A percentile compares a stretch with the other conserved stretches of the same genome.
Evolutionary conservation across 2,797 vertebrate species (phyloP).

Genomic region (Tenualosa thibaudeaui): DNA sequence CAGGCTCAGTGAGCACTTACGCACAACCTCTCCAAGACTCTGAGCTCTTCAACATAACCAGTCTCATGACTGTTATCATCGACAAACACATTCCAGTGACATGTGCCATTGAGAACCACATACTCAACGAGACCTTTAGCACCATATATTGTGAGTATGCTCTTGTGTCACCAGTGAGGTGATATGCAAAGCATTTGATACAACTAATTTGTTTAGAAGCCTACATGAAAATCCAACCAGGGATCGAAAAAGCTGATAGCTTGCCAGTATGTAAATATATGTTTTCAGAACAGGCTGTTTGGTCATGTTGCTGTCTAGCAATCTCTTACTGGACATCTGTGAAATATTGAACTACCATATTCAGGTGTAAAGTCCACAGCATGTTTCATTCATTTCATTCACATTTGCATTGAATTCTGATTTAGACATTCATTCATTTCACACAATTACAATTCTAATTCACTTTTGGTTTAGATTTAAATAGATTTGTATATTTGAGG

Average conservation of each 20-base stretch:
- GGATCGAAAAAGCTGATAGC: neutral
- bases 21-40: conserved; percentile 40
- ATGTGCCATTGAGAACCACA: conserved; percentile 61
- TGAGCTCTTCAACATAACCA: conserved; percentile 67
- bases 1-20: conserved; percentile 57
- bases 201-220: neutral
- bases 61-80: conserved; percentile 57
- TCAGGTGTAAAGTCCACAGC: neutral
- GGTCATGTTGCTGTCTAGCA: neutral
- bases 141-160: conserved; percentile 60
- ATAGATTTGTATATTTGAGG: too few relatives aligned
- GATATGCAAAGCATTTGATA: neutral
- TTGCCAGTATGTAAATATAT: neutral
- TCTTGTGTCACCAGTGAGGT: neutral
- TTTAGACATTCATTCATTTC: too few relatives aligned
- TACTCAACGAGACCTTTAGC: conserved; percentile 58
- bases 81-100: conserved; percentile 54
- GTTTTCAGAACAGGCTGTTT: neutral
- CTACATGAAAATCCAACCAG: neutral
- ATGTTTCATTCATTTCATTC: neutral
- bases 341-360: neutral
- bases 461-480: too few relatives aligned
- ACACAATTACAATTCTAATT: too few relatives aligned
- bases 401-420: neutral
- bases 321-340: neutral